Percentiles rank a stretch among this genome's conserved stretches.
These are phyloP conservation scores for Acipenser ruthenus DNA, from an alignment of 2,797 vertebrate species.

Conservation along the genomic window DNA sequence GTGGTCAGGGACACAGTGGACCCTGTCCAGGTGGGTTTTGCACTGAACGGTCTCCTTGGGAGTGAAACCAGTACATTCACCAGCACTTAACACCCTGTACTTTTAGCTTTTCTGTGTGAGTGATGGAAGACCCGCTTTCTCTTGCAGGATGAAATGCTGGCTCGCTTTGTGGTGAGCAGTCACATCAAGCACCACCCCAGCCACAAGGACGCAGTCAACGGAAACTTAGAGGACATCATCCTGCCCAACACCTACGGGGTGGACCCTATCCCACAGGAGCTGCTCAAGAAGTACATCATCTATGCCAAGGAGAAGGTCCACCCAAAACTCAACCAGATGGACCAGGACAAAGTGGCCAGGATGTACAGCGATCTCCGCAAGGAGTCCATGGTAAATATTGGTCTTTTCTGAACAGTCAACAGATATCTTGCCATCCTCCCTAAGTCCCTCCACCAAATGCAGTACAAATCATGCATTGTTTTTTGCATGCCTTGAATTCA, in stretches of 20 bases:
- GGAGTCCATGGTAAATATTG: conserved; percentile 83
- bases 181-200: conserved; percentile 91
- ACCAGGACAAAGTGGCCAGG: conserved; percentile 94
- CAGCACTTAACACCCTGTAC: too few relatives aligned
- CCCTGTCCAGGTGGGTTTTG: conserved; percentile 75
- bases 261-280: conserved; percentile 81
- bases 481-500: too few relatives aligned
- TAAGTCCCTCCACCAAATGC: too few relatives aligned
- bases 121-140: neutral
- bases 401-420: too few relatives aligned
- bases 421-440: too few relatives aligned
- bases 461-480: too few relatives aligned
- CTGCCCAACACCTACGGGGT: conserved; percentile 78
- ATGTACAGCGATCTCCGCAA: conserved; percentile 96
- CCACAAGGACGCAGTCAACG: conserved; percentile 67
- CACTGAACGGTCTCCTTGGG: too few relatives aligned
- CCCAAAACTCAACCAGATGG: conserved; percentile 96
- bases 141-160: conserved; percentile 90
- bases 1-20: conserved; percentile 90
- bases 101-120: too few relatives aligned
- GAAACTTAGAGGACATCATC: conserved; percentile 54
- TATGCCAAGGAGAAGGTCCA: conserved; percentile 86
- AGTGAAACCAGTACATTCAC: too few relatives aligned
- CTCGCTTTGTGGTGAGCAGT: conserved; percentile 89
- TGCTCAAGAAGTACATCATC: conserved; percentile 85